Conservation (phyloP, 2,797 vertebrate species). For the Sphaeramia orbicularis region DNA sequence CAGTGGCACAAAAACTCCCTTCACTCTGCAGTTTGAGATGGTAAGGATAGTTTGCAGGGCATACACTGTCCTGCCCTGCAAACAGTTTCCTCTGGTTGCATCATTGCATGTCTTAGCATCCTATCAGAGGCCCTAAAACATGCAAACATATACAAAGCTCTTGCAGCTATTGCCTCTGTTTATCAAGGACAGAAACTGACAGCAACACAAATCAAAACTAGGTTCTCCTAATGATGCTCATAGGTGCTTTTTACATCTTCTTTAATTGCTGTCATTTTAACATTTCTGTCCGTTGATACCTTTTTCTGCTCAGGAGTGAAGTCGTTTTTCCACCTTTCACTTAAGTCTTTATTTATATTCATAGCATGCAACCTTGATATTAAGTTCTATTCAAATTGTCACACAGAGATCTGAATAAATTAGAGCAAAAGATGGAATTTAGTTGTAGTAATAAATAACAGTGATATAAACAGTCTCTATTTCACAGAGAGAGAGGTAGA, state of each 20-base stretch:
- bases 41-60: conserved; percentile 35
- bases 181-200: conserved; percentile 8
- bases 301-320: neutral
- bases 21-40: conserved; percentile 41
- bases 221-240: conserved; percentile 19
- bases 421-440: conserved; percentile 41
- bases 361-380: conserved; percentile 6
- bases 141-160: conserved; percentile 48
- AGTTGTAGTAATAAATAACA: conserved; percentile 55
- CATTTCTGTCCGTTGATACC: conserved; percentile 14
- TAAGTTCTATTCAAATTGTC: conserved; percentile 40
- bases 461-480: conserved; percentile 47
- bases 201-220: conserved; percentile 28
- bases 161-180: conserved; percentile 3
- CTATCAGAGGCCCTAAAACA: conserved; percentile 54
- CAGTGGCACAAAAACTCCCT: conserved; percentile 7
- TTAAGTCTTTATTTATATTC: conserved; percentile 35
- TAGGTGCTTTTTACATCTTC: conserved; percentile 25
- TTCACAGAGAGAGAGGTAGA: conserved; percentile 42
- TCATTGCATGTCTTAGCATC: conserved; percentile 62
- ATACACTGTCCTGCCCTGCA: conserved; percentile 38
- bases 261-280: conserved; percentile 50
- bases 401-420: conserved; percentile 47
- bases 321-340: conserved; percentile 5
- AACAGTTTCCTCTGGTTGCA: conserved; percentile 75